These are phyloP conservation scores for Albula goreensis DNA, from an alignment of 2,113 vertebrate genomes.

Conservation along the genomic window DNA sequence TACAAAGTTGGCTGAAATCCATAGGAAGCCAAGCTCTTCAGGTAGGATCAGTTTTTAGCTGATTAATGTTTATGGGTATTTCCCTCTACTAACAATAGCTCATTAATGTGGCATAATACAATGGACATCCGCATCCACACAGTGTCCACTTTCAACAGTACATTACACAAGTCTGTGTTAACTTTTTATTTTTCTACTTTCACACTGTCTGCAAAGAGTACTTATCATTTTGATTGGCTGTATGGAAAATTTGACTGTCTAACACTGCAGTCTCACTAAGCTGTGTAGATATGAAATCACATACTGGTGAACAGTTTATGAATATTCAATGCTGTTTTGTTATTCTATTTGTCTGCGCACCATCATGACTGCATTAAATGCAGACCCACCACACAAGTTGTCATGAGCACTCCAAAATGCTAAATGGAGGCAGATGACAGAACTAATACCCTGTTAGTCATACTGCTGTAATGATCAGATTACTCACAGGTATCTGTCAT, in stretches of 20 bases:
- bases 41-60: too few species aligned
- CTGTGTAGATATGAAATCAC: not conserved
- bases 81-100: too few species aligned
- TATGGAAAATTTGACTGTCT: not conserved
- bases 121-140: not conserved
- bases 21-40: too few species aligned
- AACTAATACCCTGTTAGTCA: slow-evolving; percentile 13
- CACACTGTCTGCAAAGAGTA: not conserved
- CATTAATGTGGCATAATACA: too few species aligned
- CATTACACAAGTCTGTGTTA: not conserved
- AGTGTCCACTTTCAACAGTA: not conserved
- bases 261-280: not conserved
- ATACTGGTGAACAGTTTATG: not conserved
- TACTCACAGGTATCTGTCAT: slow-evolving; percentile 27
- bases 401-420: not conserved
- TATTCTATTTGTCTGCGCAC: not conserved
- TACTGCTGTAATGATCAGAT: slow-evolving; percentile 28
- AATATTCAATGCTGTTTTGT: not conserved
- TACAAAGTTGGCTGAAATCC: too few species aligned
- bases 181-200: not conserved
- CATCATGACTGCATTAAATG: not conserved
- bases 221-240: not conserved
- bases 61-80: too few species aligned
- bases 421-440: not conserved
- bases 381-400: not conserved